Conservation (phyloP, 2,113 vertebrate species). For the Semnornis frantzii region DNA sequence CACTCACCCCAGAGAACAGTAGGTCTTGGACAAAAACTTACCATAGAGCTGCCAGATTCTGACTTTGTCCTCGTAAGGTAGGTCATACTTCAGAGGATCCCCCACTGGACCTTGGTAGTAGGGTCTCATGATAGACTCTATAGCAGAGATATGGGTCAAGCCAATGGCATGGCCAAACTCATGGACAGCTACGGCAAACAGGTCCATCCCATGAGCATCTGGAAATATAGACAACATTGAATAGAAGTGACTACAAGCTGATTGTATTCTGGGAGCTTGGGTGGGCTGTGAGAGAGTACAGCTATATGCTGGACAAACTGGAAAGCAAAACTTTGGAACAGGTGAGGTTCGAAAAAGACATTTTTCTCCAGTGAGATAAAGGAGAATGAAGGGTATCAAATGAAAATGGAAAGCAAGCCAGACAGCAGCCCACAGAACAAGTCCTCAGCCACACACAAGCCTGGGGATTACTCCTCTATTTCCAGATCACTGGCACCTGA, state of each 20-base stretch:
- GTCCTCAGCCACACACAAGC: neutral
- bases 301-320: neutral
- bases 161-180: conserved; percentile 97
- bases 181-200: conserved; percentile 95
- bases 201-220: conserved; percentile 91
- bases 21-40: conserved; percentile 51
- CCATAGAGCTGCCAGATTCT: conserved; percentile 96
- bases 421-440: neutral
- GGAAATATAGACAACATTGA: conserved; percentile 12
- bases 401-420: neutral
- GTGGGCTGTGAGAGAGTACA: neutral
- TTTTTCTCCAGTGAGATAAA: neutral
- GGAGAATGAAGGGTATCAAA: neutral
- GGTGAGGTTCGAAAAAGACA: neutral
- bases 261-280: neutral
- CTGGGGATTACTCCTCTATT: neutral
- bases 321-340: neutral
- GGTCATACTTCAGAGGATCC: conserved; percentile 91
- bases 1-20: neutral
- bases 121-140: conserved; percentile 93
- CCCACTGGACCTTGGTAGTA: conserved; percentile 96
- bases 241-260: neutral
- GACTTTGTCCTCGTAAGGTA: conserved; percentile 93
- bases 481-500: neutral
- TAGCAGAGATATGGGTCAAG: conserved; percentile 88